Base-by-base conservation (phyloP, 2,113 vertebrate genomes). In the Hucho hucho region DNA sequence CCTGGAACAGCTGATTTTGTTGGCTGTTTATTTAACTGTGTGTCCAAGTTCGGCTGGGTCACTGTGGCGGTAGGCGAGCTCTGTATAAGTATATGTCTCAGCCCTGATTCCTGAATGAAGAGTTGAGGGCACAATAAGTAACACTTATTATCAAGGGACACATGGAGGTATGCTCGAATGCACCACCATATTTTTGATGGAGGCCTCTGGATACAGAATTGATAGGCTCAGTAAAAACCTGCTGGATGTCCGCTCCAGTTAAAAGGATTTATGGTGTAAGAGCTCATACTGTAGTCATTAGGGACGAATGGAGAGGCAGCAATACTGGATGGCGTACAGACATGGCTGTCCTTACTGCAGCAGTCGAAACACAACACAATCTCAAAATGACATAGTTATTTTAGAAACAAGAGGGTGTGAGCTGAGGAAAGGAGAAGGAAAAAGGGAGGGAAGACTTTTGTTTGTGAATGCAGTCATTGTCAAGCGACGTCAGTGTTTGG, bases 111-210 rank as follows among this genome's bases (percentile, higher is more conserved):
- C 73, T 67, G 59, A 65, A 73, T 71, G 43, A 58, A 76, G 75
- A 69, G 74, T 64, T 70, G 56, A 56, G 64, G n/a, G 75, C 53
- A 37, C 75, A 66, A 70, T 77, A 66, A 49, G 64, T 68, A 72
- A 64, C 65, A 81, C 70, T 76, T 87, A 84, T 76, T 66, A 74
- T 72, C 79, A 64, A 69, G 74, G 78, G 77, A 43, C 77, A 81
- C 72, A 76, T 75, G 77, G 74, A 69, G 70, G 71, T 47, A 72
- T 81, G 76, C 79, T 68, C 69, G 64, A 25, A 69, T 75, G 72
- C 61, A 65, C 64, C 64, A 61, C 43, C 49, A 56, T 64, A 32
- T 76, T 81, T 80, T 70, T 72, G 81, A 81, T 75, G 73, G 74
- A 78, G 73, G 58, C 47, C 28, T 66, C 67, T 77, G 80, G 61